Evolutionary conservation across 1,140 invertebrate species (phyloP), one percentile per base, ranked within the genome.

Genomic region (Drosophila nasuta): DNA sequence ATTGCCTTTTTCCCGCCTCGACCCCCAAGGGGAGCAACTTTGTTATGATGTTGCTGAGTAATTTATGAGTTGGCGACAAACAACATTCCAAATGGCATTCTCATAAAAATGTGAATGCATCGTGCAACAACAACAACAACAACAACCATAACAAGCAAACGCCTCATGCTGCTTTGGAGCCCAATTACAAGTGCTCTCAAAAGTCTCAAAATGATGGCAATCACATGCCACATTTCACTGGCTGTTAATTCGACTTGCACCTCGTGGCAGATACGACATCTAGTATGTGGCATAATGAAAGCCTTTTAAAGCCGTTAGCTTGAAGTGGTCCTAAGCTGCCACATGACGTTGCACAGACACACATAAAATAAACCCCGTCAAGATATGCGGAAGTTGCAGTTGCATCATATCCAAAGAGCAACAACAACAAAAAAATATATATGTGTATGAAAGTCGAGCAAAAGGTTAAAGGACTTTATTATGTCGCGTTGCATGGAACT

Each of bases 391-490:
- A 78, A 80, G 78, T 76, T 72, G 63, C 62, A 73, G 62, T 75
- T 66, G 63, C 62, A 66, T 49, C 46, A 70, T 56, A 25, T 48
- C 59, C 52, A 59, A 75, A 63, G 64, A 51, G 46, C 33, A 72
- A 54, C 13, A 64, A 65, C 35, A 49, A 11, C 48, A 66, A 28
- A 52, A n/a, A 45, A 64, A 59, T 28, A 30, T 25, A 25, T 25
- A 25, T 25, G 20, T 38, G 8, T 38, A 10, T n/a, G 51, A 54
- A 76, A 60, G 60, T 80, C 78, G 75, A 80, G 78, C 75, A 80
- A 80, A 75, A 80, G 78, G 78, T 80, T 80, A 80, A 80, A 80
- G 78, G 78, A 80, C 78, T 80, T 78, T 78, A 78, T 70, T 65
- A 62, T 75, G 65, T 49, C 65, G 75, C 75, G 71, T 54, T 43